These are phyloP conservation scores for Drosophila seguyi DNA, from an alignment of 1,140 invertebrate genomes.

Conservation along the genomic window DNA sequence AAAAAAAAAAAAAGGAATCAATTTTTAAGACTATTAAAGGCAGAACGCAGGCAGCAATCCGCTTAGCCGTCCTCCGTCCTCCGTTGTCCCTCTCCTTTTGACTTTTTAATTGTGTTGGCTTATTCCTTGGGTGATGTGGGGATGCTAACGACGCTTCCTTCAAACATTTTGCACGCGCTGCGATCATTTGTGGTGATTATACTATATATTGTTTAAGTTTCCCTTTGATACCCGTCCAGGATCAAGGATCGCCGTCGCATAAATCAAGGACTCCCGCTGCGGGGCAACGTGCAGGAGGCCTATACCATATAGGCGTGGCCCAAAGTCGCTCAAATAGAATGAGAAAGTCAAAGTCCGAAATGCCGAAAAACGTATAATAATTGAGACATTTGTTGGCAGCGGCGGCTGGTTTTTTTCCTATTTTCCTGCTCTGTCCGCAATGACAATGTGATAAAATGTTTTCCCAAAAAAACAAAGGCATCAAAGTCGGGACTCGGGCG, in stretches of 20 bases:
- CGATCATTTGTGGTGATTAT: slow-evolving; percentile 67
- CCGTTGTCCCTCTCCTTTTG: slow-evolving; percentile 3
- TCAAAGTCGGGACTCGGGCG: slow-evolving; percentile 59
- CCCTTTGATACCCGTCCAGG: slow-evolving; percentile 70
- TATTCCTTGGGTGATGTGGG: slow-evolving; percentile 22
- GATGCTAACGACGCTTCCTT: slow-evolving; percentile 42
- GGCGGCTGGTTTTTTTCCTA: slow-evolving; percentile 31
- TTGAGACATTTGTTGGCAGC: slow-evolving; percentile 65
- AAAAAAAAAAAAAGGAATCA: slow-evolving; percentile 33
- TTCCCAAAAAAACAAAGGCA: slow-evolving; percentile 61
- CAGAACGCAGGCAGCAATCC: slow-evolving; percentile 54
- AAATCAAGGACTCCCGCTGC: slow-evolving; percentile 77
- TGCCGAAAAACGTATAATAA: slow-evolving; percentile 52
- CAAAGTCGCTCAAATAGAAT: slow-evolving; percentile 35
- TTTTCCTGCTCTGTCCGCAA: slow-evolving; percentile 57
- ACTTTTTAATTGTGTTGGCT: slow-evolving; percentile 33
- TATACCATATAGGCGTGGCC: slow-evolving; percentile 42
- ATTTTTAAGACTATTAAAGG: slow-evolving; percentile 76
- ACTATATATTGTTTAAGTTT: slow-evolving; percentile 30
- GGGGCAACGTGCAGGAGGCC: slow-evolving; percentile 55
- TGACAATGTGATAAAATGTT: slow-evolving; percentile 75
- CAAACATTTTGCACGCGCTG: slow-evolving; percentile 75
- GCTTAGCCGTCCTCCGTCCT: slow-evolving; percentile 42
- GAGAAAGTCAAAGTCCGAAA: slow-evolving; percentile 34
- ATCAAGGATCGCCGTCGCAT: slow-evolving; percentile 76